Percentiles rank a stretch among this genome's conserved stretches.
phyloP scores from a whole-genome alignment of 2,888 invertebrate species.

The Thera britannica region DNA sequence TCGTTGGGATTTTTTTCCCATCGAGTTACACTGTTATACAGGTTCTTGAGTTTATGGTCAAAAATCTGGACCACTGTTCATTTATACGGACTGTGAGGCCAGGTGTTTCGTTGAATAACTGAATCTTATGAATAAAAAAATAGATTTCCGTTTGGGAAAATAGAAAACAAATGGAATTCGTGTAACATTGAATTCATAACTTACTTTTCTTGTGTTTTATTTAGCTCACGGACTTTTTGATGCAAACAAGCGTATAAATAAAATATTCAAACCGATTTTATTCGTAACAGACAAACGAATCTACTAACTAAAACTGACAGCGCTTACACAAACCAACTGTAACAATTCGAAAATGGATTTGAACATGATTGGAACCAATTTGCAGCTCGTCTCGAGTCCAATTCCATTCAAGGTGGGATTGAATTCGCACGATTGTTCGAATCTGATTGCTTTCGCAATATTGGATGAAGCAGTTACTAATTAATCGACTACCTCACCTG shows the following conservation, averaged over 20 bases:
- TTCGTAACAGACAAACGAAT: too few relatives aligned
- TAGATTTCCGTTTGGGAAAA: too few relatives aligned
- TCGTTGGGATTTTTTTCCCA: too few relatives aligned
- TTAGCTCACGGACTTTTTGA: too few relatives aligned
- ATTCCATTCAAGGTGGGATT: slow-evolving; percentile 3
- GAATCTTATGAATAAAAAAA: too few relatives aligned
- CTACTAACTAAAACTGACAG: background rate
- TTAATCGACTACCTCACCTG: slow-evolving; percentile 63
- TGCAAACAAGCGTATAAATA: background rate
- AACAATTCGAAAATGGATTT: background rate
- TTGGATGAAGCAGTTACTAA: background rate
- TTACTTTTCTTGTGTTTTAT: background rate
- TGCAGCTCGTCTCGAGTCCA: background rate
- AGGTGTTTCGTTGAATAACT: too few relatives aligned
- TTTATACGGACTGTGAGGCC: too few relatives aligned
- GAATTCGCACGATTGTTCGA: background rate
- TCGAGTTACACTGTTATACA: too few relatives aligned
- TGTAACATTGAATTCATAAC: background rate
- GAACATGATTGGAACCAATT: background rate
- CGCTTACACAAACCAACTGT: background rate
- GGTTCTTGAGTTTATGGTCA: too few relatives aligned
- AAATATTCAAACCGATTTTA: too few relatives aligned
- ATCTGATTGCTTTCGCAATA: background rate
- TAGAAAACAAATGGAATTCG: background rate
- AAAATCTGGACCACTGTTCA: too few relatives aligned